A percentile compares a stretch with the other conserved stretches of the same genome.
Evolutionary conservation across 1,140 invertebrate species (phyloP).

Genomic region (Berghia stephanieae): DNA sequence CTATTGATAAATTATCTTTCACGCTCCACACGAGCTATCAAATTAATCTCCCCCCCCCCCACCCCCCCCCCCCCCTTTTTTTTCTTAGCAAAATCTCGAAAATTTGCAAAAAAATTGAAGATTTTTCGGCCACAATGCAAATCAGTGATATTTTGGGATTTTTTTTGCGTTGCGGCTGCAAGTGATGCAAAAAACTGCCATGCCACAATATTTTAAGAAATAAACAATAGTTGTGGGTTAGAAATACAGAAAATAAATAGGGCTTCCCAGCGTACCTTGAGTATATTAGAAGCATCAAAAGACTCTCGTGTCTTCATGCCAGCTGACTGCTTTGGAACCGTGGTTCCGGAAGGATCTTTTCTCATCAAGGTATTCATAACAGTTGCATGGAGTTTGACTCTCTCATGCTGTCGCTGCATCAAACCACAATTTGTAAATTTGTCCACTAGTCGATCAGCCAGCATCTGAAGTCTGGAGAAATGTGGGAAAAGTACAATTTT

Average conservation of each 20-base stretch:
- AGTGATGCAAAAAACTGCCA: too few relatives aligned
- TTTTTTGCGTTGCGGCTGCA: too few relatives aligned
- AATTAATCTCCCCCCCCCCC: neutral
- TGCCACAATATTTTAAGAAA: neutral
- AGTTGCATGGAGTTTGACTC: conserved; percentile 80
- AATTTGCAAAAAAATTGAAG: too few relatives aligned
- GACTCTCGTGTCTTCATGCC: conserved; percentile 58
- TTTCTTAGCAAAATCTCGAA: too few relatives aligned
- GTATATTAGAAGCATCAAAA: conserved; percentile 76
- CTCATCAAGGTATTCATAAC: conserved; percentile 78
- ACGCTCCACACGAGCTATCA: neutral
- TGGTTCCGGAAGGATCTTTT: conserved; percentile 59
- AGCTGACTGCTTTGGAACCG: conserved; percentile 40
- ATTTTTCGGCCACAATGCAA: too few relatives aligned
- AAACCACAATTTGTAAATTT: conserved; percentile 70
- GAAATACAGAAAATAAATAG: too few relatives aligned
- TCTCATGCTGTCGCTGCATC: conserved; percentile 71
- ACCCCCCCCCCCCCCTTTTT: too few relatives aligned
- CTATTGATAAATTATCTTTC: too few relatives aligned
- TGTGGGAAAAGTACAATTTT: too few relatives aligned
- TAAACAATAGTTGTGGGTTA: neutral
- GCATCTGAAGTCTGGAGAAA: conserved; percentile 71
- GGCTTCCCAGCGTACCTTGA: conserved; percentile 69
- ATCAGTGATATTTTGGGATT: too few relatives aligned
- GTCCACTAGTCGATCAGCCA: conserved; percentile 72